Percentiles rank a stretch among this genome's conserved stretches.
phyloP scores from a whole-genome alignment of 2,797 vertebrate species.

The Phrynocephalus vlangalii region DNA sequence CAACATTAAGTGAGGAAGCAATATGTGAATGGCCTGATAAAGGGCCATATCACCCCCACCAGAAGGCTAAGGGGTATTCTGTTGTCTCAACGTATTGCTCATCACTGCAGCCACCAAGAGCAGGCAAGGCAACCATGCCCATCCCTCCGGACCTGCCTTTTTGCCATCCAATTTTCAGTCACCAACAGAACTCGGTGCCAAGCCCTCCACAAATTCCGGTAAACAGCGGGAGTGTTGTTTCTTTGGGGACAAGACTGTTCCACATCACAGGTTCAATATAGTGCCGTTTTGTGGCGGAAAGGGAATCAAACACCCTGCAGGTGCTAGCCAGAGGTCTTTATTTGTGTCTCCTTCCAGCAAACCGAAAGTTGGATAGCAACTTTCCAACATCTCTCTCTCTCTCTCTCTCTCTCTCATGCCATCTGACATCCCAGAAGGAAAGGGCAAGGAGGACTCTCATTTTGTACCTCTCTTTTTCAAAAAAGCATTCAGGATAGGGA shows the following conservation, averaged over 20 bases:
- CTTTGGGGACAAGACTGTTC: background rate
- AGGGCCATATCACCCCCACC: too few species aligned
- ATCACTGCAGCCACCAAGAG: background rate
- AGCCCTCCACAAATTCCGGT: conserved; percentile 19
- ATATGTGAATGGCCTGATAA: background rate
- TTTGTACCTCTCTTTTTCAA: conserved; percentile 31
- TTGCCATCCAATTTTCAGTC: conserved; percentile 50
- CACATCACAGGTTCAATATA: conserved; percentile 43
- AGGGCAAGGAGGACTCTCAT: conserved; percentile 26
- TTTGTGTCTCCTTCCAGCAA: background rate
- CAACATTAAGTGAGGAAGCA: background rate
- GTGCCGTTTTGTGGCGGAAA: background rate
- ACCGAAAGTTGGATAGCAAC: background rate
- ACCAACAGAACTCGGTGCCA: conserved; percentile 52
- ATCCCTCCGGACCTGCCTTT: conserved; percentile 9
- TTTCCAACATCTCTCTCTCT: background rate
- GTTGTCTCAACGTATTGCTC: background rate
- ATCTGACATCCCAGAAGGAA: background rate
- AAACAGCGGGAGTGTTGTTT: conserved; percentile 35
- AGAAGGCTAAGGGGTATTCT: background rate
- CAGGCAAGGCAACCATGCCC: too few species aligned
- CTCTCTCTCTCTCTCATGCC: background rate
- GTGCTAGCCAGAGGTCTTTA: background rate
- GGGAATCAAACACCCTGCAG: background rate
- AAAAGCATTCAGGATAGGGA: background rate